Evolutionary conservation across 2,888 invertebrate genomes (phyloP).

Genomic region (Latrodectus hesperus): DNA sequence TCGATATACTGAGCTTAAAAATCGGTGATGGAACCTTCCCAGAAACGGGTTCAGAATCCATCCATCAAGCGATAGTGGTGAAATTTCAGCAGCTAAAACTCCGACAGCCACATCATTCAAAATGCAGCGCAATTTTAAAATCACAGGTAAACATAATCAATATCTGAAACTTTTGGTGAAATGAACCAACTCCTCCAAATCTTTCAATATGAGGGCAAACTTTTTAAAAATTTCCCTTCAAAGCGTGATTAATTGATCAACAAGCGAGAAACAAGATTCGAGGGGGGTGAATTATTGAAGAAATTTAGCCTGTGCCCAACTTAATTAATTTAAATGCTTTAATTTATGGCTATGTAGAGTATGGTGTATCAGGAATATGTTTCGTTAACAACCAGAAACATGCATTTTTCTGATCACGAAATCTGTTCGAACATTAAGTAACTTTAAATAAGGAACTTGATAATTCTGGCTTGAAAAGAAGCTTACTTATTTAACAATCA

Average conservation of each 20-base stretch:
- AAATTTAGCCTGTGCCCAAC: conserved; percentile 34
- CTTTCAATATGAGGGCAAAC: conserved; percentile 5
- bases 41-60: background rate
- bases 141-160: conserved; percentile 64
- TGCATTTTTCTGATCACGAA: no score
- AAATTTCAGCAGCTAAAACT: background rate
- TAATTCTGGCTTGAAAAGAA: no score
- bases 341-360: conserved; percentile 33
- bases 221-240: conserved; percentile 53
- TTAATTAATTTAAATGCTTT: conserved; percentile 65
- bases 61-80: background rate
- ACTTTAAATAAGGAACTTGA: no score
- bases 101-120: conserved; percentile 57
- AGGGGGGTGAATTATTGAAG: conserved; percentile 60
- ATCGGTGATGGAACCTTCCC: no score
- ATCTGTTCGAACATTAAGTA: no score
- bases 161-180: conserved; percentile 3
- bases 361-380: conserved; percentile 12
- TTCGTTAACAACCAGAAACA: background rate
- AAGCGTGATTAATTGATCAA: conserved; percentile 59
- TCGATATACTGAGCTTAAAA: no score
- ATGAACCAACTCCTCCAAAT: background rate
- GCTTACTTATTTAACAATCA: no score
- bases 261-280: conserved; percentile 59
- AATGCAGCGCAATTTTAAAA: conserved; percentile 53